Conservation (phyloP, 1,140 invertebrate genomes). For the Lepidurus arcticus region DNA sequence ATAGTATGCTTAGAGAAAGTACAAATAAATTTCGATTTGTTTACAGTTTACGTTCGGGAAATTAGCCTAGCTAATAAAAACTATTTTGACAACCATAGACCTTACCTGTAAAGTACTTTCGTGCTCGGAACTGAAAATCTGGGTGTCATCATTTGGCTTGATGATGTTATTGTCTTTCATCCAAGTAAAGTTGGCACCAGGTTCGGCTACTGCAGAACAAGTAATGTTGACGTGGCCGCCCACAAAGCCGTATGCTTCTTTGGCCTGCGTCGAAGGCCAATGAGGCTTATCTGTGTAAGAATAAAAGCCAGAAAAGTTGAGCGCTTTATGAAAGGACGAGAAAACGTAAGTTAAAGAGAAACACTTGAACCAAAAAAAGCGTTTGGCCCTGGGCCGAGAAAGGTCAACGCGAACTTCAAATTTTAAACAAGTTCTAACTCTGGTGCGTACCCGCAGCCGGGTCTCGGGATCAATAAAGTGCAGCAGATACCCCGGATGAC, state of each 20-base stretch:
- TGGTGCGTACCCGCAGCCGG: neutral
- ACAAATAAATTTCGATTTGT: too few relatives aligned
- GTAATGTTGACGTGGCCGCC: conserved; percentile 51
- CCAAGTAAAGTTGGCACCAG: conserved; percentile 53
- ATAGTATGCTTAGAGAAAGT: too few relatives aligned
- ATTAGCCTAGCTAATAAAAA: too few relatives aligned
- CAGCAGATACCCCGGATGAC: neutral
- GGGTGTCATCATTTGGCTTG: conserved; percentile 31
- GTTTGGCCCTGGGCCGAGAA: neutral
- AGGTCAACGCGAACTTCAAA: neutral
- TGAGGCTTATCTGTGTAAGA: conserved; percentile 47
- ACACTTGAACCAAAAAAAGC: too few relatives aligned
- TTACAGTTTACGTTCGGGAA: too few relatives aligned
- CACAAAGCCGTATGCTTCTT: conserved; percentile 43
- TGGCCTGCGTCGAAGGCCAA: conserved; percentile 40
- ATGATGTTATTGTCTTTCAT: conserved; percentile 39
- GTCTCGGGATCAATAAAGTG: neutral
- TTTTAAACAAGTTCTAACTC: neutral
- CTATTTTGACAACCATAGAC: neutral
- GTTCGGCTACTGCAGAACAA: conserved; percentile 53
- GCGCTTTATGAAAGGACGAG: neutral
- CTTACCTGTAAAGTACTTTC: conserved; percentile 38
- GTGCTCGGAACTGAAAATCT: conserved; percentile 38
- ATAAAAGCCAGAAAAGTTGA: conserved; percentile 31
- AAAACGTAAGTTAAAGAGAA: too few relatives aligned